These are phyloP conservation scores for Psilopogon haemacephalus DNA, from an alignment of 2,113 vertebrate species.

Conservation along the genomic window DNA sequence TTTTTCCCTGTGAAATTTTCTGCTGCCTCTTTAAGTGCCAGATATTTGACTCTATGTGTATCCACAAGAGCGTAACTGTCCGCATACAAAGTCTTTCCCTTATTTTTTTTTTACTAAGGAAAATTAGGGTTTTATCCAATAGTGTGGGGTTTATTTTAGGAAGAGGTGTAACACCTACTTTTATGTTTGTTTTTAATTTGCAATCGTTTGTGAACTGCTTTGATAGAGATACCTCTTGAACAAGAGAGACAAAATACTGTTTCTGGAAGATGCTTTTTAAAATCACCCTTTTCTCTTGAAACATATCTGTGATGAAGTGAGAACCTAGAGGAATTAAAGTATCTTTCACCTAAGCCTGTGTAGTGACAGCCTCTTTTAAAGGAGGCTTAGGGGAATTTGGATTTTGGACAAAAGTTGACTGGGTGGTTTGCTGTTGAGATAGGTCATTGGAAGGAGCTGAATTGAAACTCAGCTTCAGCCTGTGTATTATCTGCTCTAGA, in stretches of 20 bases:
- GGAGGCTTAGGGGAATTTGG: background rate
- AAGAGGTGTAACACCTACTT: background rate
- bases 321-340: background rate
- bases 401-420: background rate
- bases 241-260: background rate
- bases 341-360: background rate
- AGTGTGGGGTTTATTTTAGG: background rate
- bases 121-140: background rate
- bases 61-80: background rate
- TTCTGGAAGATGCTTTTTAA: background rate
- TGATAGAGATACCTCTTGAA: background rate
- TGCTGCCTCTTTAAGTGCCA: constrained; percentile 2
- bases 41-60: background rate
- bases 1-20: background rate
- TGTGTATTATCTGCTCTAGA: background rate
- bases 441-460: background rate
- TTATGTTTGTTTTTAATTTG: background rate
- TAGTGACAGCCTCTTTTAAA: background rate
- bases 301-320: background rate
- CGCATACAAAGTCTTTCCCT: background rate
- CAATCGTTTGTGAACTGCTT: background rate
- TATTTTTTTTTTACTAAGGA: background rate
- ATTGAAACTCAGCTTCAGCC: background rate
- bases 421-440: background rate
- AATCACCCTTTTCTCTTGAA: background rate